These are phyloP conservation scores for Nemotelus pantherinus DNA, from an alignment of 2,888 invertebrate genomes.

Conservation along the genomic window DNA sequence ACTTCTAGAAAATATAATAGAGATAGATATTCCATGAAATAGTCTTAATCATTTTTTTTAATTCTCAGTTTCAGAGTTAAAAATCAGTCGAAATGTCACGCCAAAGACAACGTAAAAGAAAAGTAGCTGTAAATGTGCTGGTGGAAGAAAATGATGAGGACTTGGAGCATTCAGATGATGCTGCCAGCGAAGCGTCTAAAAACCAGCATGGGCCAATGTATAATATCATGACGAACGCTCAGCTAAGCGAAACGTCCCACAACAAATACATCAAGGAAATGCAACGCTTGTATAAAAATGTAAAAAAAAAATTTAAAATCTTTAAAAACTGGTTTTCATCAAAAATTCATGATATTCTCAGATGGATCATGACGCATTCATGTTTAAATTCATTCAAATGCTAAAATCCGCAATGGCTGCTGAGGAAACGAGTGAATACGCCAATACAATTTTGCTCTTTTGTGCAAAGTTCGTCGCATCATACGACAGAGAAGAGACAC, in stretches of 20 bases:
- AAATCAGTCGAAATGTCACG: too few relatives aligned
- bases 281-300: slow-evolving; percentile 71
- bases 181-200: slow-evolving; percentile 18
- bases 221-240: slow-evolving; percentile 71
- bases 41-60: too few relatives aligned
- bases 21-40: too few relatives aligned
- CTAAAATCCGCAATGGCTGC: slow-evolving; percentile 73
- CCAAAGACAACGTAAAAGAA: slow-evolving; percentile 57
- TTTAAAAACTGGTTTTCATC: slow-evolving; percentile 40
- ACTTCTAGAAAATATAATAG: too few relatives aligned
- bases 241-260: slow-evolving; percentile 73
- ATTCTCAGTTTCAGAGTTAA: too few relatives aligned
- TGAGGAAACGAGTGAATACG: slow-evolving; percentile 74
- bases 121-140: slow-evolving; percentile 54
- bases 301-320: slow-evolving; percentile 58
- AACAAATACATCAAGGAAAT: slow-evolving; percentile 72
- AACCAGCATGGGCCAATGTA: slow-evolving; percentile 58
- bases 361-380: slow-evolving; percentile 70
- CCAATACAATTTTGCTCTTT: slow-evolving; percentile 76
- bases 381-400: slow-evolving; percentile 72
- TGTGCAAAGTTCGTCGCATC: slow-evolving; percentile 76
- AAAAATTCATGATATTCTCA: slow-evolving; percentile 54
- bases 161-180: slow-evolving; percentile 22
- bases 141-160: slow-evolving; percentile 56
- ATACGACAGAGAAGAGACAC: slow-evolving; percentile 67